Base-by-base conservation (phyloP, 2,797 vertebrate genomes). In the Ptychadena robeensis region DNA sequence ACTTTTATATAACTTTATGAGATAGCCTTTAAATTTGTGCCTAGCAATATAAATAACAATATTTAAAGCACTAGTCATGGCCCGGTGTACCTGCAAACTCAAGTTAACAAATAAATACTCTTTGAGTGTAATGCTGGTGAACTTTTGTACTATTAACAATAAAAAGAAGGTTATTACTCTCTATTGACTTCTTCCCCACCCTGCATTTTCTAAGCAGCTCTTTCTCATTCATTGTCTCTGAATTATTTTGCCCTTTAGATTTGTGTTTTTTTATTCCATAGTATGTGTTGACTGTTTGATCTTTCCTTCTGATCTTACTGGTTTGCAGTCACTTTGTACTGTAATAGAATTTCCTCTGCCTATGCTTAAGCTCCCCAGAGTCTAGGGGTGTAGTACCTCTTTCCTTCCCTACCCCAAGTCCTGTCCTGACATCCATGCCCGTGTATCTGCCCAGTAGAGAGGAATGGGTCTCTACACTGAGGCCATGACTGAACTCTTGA, bases 401-500 rank as follows among this genome's bases (percentile, higher is more conserved):
- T 37, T 53, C 28, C 48, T 70, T 53, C 53, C 71, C 71, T 65
- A 38, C 48, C 69, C 72, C 53, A 31, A 37, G 27, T 79, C 38
- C 27, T 40, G 30, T 71, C 27, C 28, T 64, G 31, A 34, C 70
- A 66, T 80, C 32, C 27, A 38, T 69, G 66, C 66, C 83, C 78
- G 69, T 81, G 78, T 34, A 53, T 74, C 75, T 80, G 72, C 65
- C 67, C 66, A 66, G 32, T 68, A 78, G 72, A 80, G 78, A 81
- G 78, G 83, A 85, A 85, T 66, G 38, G 66, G 72, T 85, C 78
- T 80, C 77, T 75, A 73, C 31, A 65, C n/a, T 31, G 78, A 76
- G 83, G 83, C 83, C 78, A 80, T 85, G 83, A 71, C 78, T 85
- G 78, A 85, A 85, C 83, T 85, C 83, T 85, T 85, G 83, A 85